These are phyloP conservation scores for Ptilonorhynchus violaceus DNA, from an alignment of 2,113 vertebrate species.

Conservation along the genomic window DNA sequence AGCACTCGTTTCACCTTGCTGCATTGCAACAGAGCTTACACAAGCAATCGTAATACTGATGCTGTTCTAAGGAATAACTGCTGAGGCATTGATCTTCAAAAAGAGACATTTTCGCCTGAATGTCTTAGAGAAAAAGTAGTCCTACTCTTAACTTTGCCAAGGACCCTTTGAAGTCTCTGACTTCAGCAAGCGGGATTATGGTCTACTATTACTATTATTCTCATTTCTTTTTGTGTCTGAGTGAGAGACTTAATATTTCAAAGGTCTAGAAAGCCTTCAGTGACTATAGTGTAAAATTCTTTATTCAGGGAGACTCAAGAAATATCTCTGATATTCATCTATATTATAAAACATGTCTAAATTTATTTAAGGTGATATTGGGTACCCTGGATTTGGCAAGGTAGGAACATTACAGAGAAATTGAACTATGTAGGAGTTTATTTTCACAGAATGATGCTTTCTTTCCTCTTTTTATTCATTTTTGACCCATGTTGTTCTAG, in stretches of 20 bases:
- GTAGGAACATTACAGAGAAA: background rate
- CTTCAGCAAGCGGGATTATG: background rate
- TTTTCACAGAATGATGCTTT: background rate
- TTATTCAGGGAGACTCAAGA: background rate
- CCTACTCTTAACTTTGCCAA: background rate
- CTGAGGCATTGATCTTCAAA: background rate
- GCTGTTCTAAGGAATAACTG: background rate
- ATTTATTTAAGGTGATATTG: background rate
- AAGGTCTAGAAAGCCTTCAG: background rate
- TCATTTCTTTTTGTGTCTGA: background rate
- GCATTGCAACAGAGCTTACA: background rate
- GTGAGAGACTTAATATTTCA: background rate
- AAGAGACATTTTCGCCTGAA: background rate
- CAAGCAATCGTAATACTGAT: background rate
- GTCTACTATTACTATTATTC: background rate
- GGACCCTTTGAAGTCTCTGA: background rate
- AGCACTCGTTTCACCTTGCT: background rate
- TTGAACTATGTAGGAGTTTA: rapidly evolving
- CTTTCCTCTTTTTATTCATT: background rate
- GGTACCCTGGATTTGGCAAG: background rate
- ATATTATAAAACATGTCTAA: background rate
- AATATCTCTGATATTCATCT: background rate
- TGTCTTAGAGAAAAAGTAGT: background rate
- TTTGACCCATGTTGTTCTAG: rapidly evolving
- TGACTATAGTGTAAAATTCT: background rate